Base-by-base conservation (phyloP, 2,797 vertebrate genomes). In the Ctenopoma multispine region DNA sequence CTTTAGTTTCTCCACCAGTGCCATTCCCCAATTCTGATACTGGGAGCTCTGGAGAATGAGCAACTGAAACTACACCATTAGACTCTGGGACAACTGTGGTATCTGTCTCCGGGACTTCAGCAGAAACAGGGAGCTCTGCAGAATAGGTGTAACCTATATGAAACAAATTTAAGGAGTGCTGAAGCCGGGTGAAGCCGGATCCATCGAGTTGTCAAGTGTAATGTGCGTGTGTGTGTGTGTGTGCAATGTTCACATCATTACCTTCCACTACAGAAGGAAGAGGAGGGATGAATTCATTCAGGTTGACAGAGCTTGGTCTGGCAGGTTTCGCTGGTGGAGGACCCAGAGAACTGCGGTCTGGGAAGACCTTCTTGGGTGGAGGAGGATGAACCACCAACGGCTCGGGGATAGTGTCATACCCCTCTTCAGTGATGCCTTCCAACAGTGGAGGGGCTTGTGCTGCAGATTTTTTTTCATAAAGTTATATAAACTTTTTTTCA, bases 241-340 rank as follows among this genome's bases (percentile, higher is more conserved):
- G 6, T 4, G 6, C 3, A 7, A 8, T 11, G 27, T 46, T 2
- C 79, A 13, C 43, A 91, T 87, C 79, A 18, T 77, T 76, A 38
- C 63, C 46, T 61, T 75, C 62, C 34, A 69, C 4, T 12, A 31
- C 7, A 7, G 41, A 17, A n/a, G 56, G 41, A 36, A 72, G 48
- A 40, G 78, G 80, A 59, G 81, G 57, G 48, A 38, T 55, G 59
- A 77, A 83, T 2, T 61, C 48, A 24, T 54, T 46, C 29, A 94
- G 85, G 68, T 91, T 82, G 62, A 93, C 71, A 0, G 38, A 62
- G 0, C 75, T 81, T 23, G 91, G 93, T 62, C 87, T 94, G 1
- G 51, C 40, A 3, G 93, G 94, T 72, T 96, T 96, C 38, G 54
- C 41, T 54, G 95, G 94, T 58, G 94, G 70, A 7, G 85, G 75